These are phyloP conservation scores for Cepaea hortensis DNA, from an alignment of 2,888 invertebrate species.

Conservation along the genomic window DNA sequence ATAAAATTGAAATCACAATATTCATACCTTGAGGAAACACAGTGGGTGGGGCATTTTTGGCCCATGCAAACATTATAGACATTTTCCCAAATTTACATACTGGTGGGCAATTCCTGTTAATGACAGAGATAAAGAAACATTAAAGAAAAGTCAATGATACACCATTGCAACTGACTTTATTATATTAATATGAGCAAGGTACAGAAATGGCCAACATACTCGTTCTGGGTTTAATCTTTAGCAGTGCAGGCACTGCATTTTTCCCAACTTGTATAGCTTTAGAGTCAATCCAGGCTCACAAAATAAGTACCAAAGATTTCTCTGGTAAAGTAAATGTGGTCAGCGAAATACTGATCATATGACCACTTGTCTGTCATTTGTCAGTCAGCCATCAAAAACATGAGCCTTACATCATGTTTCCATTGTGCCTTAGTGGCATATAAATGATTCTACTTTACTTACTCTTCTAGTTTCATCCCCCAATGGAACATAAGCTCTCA, in stretches of 20 bases:
- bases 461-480: too few relatives aligned
- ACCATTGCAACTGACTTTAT: background rate
- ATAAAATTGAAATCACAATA: background rate
- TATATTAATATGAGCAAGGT: background rate
- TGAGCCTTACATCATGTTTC: too few relatives aligned
- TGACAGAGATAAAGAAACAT: background rate
- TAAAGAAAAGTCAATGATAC: background rate
- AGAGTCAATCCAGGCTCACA: background rate
- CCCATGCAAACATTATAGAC: slow-evolving; percentile 80
- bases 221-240: too few relatives aligned
- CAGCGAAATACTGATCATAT: too few relatives aligned
- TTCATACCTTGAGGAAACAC: slow-evolving; percentile 77
- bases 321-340: background rate
- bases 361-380: too few relatives aligned
- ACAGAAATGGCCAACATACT: too few relatives aligned
- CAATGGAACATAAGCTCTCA: too few relatives aligned
- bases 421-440: too few relatives aligned
- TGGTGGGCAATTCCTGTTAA: slow-evolving; percentile 88
- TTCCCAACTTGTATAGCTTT: background rate
- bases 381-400: too few relatives aligned
- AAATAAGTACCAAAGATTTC: background rate
- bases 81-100: slow-evolving; percentile 83
- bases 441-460: too few relatives aligned
- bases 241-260: background rate
- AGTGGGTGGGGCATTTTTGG: slow-evolving; percentile 80